Conservation (phyloP, 2,113 vertebrate genomes). For the Chaenocephalus aceratus region DNA sequence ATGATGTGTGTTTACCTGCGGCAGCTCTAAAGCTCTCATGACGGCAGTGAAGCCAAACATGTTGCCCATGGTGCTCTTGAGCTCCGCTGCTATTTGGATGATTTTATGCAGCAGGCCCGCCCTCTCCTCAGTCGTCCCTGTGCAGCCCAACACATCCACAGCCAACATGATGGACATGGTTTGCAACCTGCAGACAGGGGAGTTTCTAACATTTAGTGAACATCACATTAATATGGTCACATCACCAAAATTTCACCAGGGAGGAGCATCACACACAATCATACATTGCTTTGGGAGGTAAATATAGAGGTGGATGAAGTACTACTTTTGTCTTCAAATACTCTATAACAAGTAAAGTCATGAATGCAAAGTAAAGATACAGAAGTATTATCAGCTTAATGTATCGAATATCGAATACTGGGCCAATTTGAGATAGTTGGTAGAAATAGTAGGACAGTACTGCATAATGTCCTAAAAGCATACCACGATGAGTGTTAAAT, state of each 20-base stretch:
- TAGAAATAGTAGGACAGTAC: too few relatives aligned
- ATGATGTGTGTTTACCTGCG: slow-evolving; percentile 86
- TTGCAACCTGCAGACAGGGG: slow-evolving; percentile 85
- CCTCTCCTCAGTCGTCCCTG: slow-evolving; percentile 91
- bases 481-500: too few relatives aligned
- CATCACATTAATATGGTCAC: too few relatives aligned
- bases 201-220: background rate
- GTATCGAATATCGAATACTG: too few relatives aligned
- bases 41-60: slow-evolving; percentile 95
- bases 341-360: too few relatives aligned
- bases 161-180: slow-evolving; percentile 96
- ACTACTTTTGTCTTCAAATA: too few relatives aligned
- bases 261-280: background rate
- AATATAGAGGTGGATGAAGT: background rate
- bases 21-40: slow-evolving; percentile 94
- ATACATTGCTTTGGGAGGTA: background rate
- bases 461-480: too few relatives aligned
- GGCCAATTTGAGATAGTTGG: too few relatives aligned
- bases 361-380: too few relatives aligned
- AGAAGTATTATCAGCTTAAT: too few relatives aligned
- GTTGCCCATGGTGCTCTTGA: slow-evolving; percentile 92
- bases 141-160: slow-evolving; percentile 93
- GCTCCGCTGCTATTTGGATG: slow-evolving; percentile 92
- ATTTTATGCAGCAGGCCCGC: slow-evolving; percentile 91
- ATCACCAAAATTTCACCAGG: background rate